phyloP scores from a whole-genome alignment of 2,888 invertebrate genomes.

The Arge pagana region DNA sequence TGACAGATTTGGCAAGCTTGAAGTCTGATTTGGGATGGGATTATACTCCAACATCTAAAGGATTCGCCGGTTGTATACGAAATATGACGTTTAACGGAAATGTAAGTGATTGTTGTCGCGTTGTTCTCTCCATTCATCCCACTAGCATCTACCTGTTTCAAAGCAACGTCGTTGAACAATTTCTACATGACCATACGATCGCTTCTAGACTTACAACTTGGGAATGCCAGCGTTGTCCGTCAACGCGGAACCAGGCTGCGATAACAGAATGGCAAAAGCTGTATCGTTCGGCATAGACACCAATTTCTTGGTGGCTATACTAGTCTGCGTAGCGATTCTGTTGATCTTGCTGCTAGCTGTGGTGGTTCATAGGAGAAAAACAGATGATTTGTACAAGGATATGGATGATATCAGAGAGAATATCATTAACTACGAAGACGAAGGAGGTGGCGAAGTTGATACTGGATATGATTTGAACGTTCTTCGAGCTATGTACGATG shows the following conservation, averaged over 20 bases:
- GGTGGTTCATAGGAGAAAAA: slow-evolving; percentile 85
- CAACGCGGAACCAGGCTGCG: slow-evolving; percentile 77
- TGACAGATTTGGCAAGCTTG: slow-evolving; percentile 68
- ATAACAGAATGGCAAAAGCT: slow-evolving; percentile 73
- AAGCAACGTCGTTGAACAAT: too few relatives aligned
- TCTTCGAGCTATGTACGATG: slow-evolving; percentile 70
- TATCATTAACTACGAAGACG: slow-evolving; percentile 96
- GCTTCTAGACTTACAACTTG: slow-evolving; percentile 83
- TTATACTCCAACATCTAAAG: slow-evolving; percentile 69
- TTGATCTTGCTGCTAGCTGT: slow-evolving; percentile 85
- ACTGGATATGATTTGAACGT: slow-evolving; percentile 89
- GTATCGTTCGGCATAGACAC: slow-evolving; percentile 83
- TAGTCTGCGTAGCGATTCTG: slow-evolving; percentile 84
- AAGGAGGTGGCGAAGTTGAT: slow-evolving; percentile 98
- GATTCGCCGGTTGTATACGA: slow-evolving; percentile 87
- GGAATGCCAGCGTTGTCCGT: slow-evolving; percentile 76
- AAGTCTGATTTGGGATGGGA: slow-evolving; percentile 71
- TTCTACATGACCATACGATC: too few relatives aligned
- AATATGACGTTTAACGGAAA: slow-evolving; percentile 85
- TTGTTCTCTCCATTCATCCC: neutral
- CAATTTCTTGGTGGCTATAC: slow-evolving; percentile 86
- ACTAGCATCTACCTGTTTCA: too few relatives aligned
- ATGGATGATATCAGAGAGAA: slow-evolving; percentile 96
- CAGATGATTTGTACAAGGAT: slow-evolving; percentile 87
- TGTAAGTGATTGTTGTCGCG: slow-evolving; percentile 54